Conservation (phyloP, 1,140 invertebrate species). For the Zaprionus africanus region DNA sequence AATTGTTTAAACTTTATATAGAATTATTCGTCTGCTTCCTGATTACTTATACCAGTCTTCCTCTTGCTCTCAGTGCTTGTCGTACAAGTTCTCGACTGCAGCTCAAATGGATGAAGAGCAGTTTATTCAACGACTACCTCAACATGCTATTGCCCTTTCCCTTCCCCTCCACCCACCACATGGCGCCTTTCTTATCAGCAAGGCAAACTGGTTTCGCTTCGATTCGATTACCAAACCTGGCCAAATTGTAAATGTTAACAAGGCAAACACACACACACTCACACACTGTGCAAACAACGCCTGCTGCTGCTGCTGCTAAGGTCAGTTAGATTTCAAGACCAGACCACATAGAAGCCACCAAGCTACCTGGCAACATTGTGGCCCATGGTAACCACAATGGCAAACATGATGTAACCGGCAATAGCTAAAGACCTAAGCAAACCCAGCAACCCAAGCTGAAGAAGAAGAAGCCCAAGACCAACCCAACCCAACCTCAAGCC, state of each 20-base stretch:
- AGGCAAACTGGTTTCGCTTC: slow-evolving; percentile 8
- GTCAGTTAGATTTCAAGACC: slow-evolving; percentile 69
- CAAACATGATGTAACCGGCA: slow-evolving; percentile 73
- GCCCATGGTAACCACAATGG: slow-evolving; percentile 52
- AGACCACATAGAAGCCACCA: slow-evolving; percentile 7
- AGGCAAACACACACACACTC: slow-evolving; percentile 10
- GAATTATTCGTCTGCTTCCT: too few relatives aligned
- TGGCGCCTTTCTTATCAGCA: background rate
- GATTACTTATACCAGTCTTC: too few relatives aligned
- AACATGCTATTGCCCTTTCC: background rate
- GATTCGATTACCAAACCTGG: slow-evolving; percentile 32
- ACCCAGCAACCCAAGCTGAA: slow-evolving; percentile 4
- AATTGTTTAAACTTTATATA: too few relatives aligned
- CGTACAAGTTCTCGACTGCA: background rate
- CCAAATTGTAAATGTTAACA: slow-evolving; percentile 28
- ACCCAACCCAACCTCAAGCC: slow-evolving; percentile 46
- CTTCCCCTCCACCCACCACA: background rate
- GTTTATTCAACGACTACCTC: background rate
- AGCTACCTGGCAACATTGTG: background rate
- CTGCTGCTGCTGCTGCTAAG: slow-evolving; percentile 37
- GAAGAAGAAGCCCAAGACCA: slow-evolving; percentile 41
- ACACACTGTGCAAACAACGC: background rate
- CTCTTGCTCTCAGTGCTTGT: background rate
- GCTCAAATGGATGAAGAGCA: background rate
- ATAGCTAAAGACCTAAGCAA: slow-evolving; percentile 64